Evolutionary conservation across 2,113 vertebrate species (phyloP), one percentile per base, ranked within the genome.

Genomic region (Labeo rohita): DNA sequence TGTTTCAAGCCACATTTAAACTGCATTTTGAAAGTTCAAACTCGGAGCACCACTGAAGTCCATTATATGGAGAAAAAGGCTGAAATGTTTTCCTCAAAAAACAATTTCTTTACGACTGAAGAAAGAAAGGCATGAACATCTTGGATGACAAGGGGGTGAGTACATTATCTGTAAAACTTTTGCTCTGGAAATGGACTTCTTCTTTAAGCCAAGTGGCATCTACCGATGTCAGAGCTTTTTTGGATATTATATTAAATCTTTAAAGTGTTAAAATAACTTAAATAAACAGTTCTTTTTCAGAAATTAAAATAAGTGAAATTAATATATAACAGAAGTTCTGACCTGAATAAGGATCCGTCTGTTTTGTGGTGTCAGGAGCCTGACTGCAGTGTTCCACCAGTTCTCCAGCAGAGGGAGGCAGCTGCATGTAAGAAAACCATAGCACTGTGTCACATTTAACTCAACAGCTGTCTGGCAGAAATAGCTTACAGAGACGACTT

Each of bases 321-420:
- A 2, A 18, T 21, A 56, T 9, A n/a, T n/a, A n/a, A 9, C 56
- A n/a, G 7, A 61, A 18, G 56, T 61, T n/a, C 56, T 93, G 66
- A 96, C 96, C 96, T 94, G 93, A 76, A 0, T 87, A 82, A 77
- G 92, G 90, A 3, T 93, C 92, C 15, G 93, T 78, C 87, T 95
- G 95, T 82, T 93, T 95, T 52, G 91, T 92, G 47, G 2, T 88
- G 54, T 93, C 95, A 0, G 86, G 88, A 73, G 85, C 92, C 87
- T 73, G 54, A 63, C 66, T 84, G 65, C 93, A 92, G 0, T 92
- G 94, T 21, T 95, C 95, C 83, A 93, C 88, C n/a, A 94, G 90
- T 0, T 97, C 96, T 4, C 95, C 92, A 0, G 93, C 47, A 90
- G 96, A 94, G 79, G 96, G 95, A 68, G 94, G 92, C 0, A 95